phyloP scores from a whole-genome alignment of 2,113 vertebrate species.

The Petroica traversi region DNA sequence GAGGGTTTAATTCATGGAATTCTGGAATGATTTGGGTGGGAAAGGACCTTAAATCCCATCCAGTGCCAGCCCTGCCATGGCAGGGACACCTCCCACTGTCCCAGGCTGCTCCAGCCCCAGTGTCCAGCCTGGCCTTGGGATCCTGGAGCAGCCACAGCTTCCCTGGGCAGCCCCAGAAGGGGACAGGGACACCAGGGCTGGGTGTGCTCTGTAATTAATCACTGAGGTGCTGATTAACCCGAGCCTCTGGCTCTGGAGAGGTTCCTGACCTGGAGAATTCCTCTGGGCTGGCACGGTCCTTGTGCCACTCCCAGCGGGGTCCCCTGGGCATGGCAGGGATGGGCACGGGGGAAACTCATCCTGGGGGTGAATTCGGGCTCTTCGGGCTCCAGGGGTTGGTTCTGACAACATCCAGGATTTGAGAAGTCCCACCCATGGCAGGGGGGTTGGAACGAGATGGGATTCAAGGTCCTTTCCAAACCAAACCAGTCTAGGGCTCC shows the following conservation, averaged over 20 bases:
- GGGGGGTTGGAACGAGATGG: background rate
- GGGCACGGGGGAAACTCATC: background rate
- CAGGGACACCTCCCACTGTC: background rate
- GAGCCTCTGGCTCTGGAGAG: background rate
- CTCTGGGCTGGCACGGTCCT: background rate
- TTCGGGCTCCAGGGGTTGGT: accelerated
- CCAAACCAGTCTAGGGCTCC: background rate
- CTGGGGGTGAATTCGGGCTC: accelerated
- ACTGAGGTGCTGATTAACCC: background rate
- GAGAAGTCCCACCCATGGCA: background rate
- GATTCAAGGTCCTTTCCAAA: background rate
- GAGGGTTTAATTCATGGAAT: accelerated
- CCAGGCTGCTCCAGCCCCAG: background rate
- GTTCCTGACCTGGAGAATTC: background rate
- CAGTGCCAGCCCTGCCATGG: too few species aligned
- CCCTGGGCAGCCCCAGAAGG: background rate
- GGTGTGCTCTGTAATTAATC: too few species aligned
- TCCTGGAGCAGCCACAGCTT: background rate
- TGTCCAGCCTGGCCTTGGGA: background rate
- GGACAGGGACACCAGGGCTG: background rate
- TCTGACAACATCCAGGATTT: accelerated
- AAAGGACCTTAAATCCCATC: accelerated
- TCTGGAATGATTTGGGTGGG: accelerated
- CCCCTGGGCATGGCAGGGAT: background rate
- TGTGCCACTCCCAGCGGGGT: background rate